These are phyloP conservation scores for Podargus strigoides DNA, from an alignment of 2,797 vertebrate genomes.

Conservation along the genomic window DNA sequence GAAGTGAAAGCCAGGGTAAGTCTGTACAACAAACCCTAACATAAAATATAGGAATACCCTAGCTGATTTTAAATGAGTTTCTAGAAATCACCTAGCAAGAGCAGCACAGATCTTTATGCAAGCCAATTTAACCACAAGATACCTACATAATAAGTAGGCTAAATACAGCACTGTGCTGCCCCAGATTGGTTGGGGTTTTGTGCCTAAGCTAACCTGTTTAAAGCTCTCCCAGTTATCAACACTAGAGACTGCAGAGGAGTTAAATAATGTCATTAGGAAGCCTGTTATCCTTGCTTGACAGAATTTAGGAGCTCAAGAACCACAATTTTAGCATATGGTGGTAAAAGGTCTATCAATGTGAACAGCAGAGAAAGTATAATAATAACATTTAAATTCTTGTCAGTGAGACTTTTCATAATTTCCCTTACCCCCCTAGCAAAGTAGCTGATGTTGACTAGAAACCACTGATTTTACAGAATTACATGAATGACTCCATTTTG, in stretches of 20 bases:
- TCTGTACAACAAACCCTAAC: neutral
- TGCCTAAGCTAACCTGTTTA: neutral
- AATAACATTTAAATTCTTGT: neutral
- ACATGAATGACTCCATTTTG: neutral
- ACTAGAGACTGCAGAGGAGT: neutral
- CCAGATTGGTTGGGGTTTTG: neutral
- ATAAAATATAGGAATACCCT: neutral
- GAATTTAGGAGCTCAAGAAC: neutral
- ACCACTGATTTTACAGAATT: neutral
- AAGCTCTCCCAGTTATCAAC: neutral
- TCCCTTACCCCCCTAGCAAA: neutral
- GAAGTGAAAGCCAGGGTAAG: neutral
- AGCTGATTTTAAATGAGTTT: neutral
- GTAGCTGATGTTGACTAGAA: neutral
- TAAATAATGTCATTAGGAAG: neutral
- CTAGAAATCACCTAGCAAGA: neutral
- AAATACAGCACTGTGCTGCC: neutral
- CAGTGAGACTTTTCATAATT: neutral
- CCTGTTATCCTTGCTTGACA: neutral
- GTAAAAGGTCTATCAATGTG: neutral
- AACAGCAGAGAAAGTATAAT: neutral
- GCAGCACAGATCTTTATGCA: neutral
- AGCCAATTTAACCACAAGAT: neutral
- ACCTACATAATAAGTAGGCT: neutral
- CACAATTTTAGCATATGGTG: neutral